A percentile compares a stretch with the other conserved stretches of the same genome.
Evolutionary conservation across 2,888 invertebrate genomes (phyloP).

Genomic region (Zygaena filipendulae): DNA sequence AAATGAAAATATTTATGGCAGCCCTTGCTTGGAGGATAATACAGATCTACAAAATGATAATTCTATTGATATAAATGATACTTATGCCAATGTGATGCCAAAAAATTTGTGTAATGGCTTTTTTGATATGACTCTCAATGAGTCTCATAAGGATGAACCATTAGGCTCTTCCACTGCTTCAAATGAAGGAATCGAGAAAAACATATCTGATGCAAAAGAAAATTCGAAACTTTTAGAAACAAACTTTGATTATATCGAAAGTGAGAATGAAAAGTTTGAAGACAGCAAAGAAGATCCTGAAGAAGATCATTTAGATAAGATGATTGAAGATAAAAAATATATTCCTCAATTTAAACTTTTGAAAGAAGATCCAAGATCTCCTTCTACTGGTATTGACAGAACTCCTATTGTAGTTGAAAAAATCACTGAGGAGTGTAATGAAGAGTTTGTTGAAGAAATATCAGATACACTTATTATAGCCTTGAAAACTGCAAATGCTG

Average conservation of each 20-base stretch:
- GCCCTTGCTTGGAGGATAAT: conserved; percentile 31
- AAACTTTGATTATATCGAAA: conserved; percentile 69
- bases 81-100: conserved; percentile 36
- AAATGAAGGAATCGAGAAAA: conserved; percentile 43
- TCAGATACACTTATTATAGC: conserved; percentile 55
- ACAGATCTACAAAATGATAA: conserved; percentile 21
- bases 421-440: conserved; percentile 23
- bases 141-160: conserved; percentile 43
- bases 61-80: conserved; percentile 28
- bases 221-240: conserved; percentile 65
- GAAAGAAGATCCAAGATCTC: conserved; percentile 55
- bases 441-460: conserved; percentile 54
- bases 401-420: conserved; percentile 55
- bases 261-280: conserved; percentile 27
- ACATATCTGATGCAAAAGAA: conserved; percentile 30
- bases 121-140: conserved; percentile 42
- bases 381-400: conserved; percentile 54
- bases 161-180: conserved; percentile 52
- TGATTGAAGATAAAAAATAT: conserved; percentile 19
- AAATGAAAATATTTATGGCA: conserved; percentile 26
- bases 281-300: conserved; percentile 25
- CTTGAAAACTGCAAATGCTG: conserved; percentile 44
- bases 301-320: conserved; percentile 10
- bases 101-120: conserved; percentile 51
- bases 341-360: conserved; percentile 35